Base-by-base conservation (phyloP, 2,888 invertebrate genomes). In the Lepidochrysops patricia region DNA sequence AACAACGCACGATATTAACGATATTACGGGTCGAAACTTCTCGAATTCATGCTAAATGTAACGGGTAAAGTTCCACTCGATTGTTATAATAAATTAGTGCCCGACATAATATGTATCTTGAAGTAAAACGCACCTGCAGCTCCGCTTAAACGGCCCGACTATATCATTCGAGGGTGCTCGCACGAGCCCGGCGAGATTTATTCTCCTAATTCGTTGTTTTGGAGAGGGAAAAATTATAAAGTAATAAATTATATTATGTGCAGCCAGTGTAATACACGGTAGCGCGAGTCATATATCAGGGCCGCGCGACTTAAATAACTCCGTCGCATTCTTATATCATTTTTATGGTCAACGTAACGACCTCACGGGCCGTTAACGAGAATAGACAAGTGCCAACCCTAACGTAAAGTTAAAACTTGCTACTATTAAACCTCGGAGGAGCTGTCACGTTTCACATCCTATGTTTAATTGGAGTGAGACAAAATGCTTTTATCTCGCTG, bases 311-410 rank as follows among this genome's bases (percentile, higher is more conserved):
- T 29, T 54, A 54, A 54, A 54, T 54, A 54, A 19, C 54, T 54
- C 12, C 15, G 32, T 32, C 32, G 54, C 54, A 32, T 54, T 54
- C 54, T 54, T 54, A 54, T 54, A 54, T 54, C 54, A 54, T 54
- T 54, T 54, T 54, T 54, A 54, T 54, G 54, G 54, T 54, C 54
- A 32, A 32, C 15, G 29, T 32, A 54, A 54, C 54, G 32, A 54
- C 54, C 54, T 54, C 54, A 54, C 54, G 54, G 29, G 32, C 54
- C 54, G 54, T 54, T 54, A 54, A 32, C 54, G 54, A 54, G 27
- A 54, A 54, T 15, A 54, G 54, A 54, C 54, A 32, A 29, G 54
- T 54, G 19, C 15, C 19, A 19, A 32, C 29, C 54, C 19, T 32
- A 54, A 54, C 32, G 15, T 32, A 12, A 54, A 54, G 29, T 54